These are phyloP conservation scores for Cephalopterus ornatus DNA, from an alignment of 2,113 vertebrate species.

Conservation along the genomic window DNA sequence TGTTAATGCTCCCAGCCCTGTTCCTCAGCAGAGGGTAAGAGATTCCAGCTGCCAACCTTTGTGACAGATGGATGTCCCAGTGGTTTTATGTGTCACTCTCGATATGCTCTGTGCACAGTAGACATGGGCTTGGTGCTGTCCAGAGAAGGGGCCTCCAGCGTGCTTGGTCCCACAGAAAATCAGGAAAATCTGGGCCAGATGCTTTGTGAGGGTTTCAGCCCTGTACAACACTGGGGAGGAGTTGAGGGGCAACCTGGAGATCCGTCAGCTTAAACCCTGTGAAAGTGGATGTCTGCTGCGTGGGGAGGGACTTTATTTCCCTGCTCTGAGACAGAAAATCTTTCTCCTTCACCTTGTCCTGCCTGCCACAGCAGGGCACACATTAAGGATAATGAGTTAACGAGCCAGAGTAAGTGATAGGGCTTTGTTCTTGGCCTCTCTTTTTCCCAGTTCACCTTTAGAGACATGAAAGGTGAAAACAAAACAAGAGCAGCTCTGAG, in stretches of 20 bases:
- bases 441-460: background rate
- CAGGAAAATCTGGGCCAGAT: background rate
- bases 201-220: background rate
- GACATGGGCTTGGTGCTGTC: background rate
- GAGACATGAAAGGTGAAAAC: background rate
- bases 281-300: background rate
- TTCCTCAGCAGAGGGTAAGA: background rate
- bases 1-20: background rate
- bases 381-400: background rate
- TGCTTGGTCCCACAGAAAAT: background rate
- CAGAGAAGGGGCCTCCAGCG: background rate
- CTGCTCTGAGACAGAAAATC: background rate
- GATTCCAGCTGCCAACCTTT: background rate
- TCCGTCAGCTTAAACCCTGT: background rate
- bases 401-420: background rate
- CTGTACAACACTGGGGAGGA: background rate
- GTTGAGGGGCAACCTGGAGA: background rate
- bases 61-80: accelerated
- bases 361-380: background rate
- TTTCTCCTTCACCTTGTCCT: background rate
- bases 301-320: background rate
- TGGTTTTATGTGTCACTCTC: background rate
- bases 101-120: background rate
- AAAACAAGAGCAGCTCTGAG: background rate
- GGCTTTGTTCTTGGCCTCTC: slow-evolving; percentile 3